Evolutionary conservation across 2,888 invertebrate species (phyloP), one percentile per base, ranked within the genome.

Genomic region (Muschampia plurimacula): DNA sequence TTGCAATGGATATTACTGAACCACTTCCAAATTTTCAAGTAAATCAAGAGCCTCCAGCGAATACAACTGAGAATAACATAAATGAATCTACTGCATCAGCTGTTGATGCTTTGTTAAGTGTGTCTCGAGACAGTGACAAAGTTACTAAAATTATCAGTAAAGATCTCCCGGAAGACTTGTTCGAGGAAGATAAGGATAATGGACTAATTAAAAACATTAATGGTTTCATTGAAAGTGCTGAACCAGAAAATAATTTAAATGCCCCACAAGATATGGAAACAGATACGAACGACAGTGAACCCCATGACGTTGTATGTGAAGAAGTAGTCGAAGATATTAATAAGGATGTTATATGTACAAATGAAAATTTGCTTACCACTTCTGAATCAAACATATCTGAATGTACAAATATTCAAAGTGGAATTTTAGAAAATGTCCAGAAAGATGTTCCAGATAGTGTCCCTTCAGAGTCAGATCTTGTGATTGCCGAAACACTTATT

Each of bases 401-500:
- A 49, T 22, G 49, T 57, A 36, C 57, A 57, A 65, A 15, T 46
- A 36, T 46, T 46, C 46, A 65, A 59, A 71, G 46, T 2, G 69
- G 41, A 12, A 36, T 39, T 32, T 12, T 73, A 69, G 68, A 77
- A 49, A 62, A 52, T n/a, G 15, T 41, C 44, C 52, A 66, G 12
- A 55, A 62, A 71, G 62, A 67, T 69, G 71, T 70, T 44, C 46
- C 72, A 3, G 84, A 90, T 75, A 89, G 77, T 80, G 75, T 82
- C 55, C 94, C 92, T 6, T 86, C 94, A 32, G 94, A 94, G 83
- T 93, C 93, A 13, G 95, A 93, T 81, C 84, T 95, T 15, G 94
- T 95, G 85, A 89, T 95, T 74, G 95, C 95, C 22, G 93, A 95
- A 82, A 86, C 95, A 2, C 86, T 95, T 28, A 90, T 94, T 67